phyloP scores from a whole-genome alignment of 1,140 invertebrate genomes.

The Asbolus verrucosus region DNA sequence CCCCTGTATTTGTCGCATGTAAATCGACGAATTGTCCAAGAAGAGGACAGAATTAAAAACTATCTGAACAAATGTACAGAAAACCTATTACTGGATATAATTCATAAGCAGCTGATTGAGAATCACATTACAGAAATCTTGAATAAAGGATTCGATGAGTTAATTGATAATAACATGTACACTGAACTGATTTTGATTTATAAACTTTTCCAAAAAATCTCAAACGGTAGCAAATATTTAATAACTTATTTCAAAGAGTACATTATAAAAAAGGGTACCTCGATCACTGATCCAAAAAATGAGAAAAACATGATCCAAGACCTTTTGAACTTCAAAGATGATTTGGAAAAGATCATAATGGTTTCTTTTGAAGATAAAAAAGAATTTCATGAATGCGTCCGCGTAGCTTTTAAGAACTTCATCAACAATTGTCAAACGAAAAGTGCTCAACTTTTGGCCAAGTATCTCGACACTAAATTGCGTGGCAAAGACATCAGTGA shows the following conservation, averaged over 20 bases:
- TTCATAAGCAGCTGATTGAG: constrained; percentile 91
- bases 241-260: constrained; percentile 91
- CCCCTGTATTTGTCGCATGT: constrained; percentile 94
- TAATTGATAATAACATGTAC: constrained; percentile 90
- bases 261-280: constrained; percentile 93
- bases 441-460: constrained; percentile 96
- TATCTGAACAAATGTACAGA: constrained; percentile 94
- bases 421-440: constrained; percentile 97
- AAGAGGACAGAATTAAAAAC: constrained; percentile 90
- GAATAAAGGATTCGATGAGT: constrained; percentile 89
- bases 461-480: constrained; percentile 69
- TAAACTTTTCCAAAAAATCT: constrained; percentile 86
- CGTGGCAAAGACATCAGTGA: constrained; percentile 97
- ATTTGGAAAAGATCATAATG: constrained; percentile 92
- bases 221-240: constrained; percentile 88
- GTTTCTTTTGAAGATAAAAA: constrained; percentile 93
- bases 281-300: constrained; percentile 95
- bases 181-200: constrained; percentile 88
- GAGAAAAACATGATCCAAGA: constrained; percentile 98
- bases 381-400: constrained; percentile 92
- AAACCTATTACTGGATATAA: constrained; percentile 87
- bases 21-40: constrained; percentile 90
- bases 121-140: constrained; percentile 90
- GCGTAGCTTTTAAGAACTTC: constrained; percentile 96
- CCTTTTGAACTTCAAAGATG: constrained; percentile 96